Base-by-base conservation (phyloP, 1,140 invertebrate genomes). In the Metaphire vulgaris region DNA sequence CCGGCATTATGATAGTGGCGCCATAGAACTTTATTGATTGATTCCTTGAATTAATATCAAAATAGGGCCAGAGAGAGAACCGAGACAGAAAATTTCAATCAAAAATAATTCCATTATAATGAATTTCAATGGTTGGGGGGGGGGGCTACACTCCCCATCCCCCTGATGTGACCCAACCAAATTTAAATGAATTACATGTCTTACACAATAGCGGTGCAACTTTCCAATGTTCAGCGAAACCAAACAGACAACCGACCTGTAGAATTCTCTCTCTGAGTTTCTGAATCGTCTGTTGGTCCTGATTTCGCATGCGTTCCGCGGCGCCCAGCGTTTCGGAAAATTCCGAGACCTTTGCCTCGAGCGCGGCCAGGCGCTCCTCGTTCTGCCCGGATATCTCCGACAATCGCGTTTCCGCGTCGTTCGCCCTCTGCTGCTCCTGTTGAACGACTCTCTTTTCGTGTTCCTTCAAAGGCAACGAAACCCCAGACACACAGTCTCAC, bases 271-370 rank as follows among this genome's bases (percentile, higher is more conserved):
- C 90, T 79, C 92, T 91, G 1, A 94, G 84, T 79, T 90, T 90
- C 77, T 91, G 89, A 81, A 94, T 93, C 30, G 89, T 89, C 75
- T 89, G 86, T 82, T 92, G 91, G 86, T 94, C 92, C 79, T 90
- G 89, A 72, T 91, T 89, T 64, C 91, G 85, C 2, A 90, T 81
- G 75, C 91, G 88, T 81, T 94, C 92, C 80, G 93, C 93, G 78
- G 89, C 89, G 0, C 92, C 93, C 33, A 94, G 90, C 0, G 90
- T 91, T 73, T 90, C 89, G 0, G 92, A 93, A 12, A 95, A 86
- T 83, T 95, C 92, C 0, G 92, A 92, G 15, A 95, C 81, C 79
- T 91, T 89, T 1, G 90, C 88, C 86, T 95, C 93, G 71, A 95
- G 88, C 72, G 89, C 88, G 1, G 90, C 90, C 0, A 94, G 92